Base-by-base conservation (phyloP, 2,888 invertebrate genomes). In the Leptopilina drosophilae region DNA sequence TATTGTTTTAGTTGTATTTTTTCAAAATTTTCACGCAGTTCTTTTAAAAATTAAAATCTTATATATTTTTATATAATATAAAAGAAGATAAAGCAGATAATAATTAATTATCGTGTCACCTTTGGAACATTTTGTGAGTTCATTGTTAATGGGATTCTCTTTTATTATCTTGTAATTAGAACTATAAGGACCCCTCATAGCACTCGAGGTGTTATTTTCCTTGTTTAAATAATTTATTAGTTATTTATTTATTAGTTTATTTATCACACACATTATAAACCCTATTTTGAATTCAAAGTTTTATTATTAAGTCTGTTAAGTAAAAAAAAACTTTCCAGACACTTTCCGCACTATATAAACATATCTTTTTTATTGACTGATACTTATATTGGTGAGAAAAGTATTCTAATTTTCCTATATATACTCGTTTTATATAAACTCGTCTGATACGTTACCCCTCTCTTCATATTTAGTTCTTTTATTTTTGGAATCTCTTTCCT, bases 301-400 rank as follows among this genome's bases (percentile, higher is more conserved):
- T 65, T 40, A 42, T 42, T 42, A 42, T 65, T 40, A 12, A 67
- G n/a, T 26, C 20, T 5, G 12, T 49, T 67, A 11, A 67, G 26
- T 15, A n/a, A 65, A 20, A 49, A 20, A 49, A 46, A 69, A 69
- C 49, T 69, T 49, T 49, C 49, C 46, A 69, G 69, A 53, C 69
- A 14, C 26, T 26, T 7, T 49, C 12, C 12, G 8, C 20, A 20
- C 20, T 9, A 33, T 20, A 1, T 67, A 46, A 5, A 15, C 1
- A 5, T 59, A 12, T 49, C 2, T 33, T 33, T 33, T 33, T 4
- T 33, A 33, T 33, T 33, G 33, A 33, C 33, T 33, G 3, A 33
- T 33, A 1, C 1, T 33, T 33, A 33, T 33, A 33, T 33, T 33
- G 33, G 33, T 33, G 33, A 33, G 4, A 33, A 33, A 33, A 33